Evolutionary conservation across 2,888 invertebrate genomes (phyloP).

Genomic region (Brachyptera putata): DNA sequence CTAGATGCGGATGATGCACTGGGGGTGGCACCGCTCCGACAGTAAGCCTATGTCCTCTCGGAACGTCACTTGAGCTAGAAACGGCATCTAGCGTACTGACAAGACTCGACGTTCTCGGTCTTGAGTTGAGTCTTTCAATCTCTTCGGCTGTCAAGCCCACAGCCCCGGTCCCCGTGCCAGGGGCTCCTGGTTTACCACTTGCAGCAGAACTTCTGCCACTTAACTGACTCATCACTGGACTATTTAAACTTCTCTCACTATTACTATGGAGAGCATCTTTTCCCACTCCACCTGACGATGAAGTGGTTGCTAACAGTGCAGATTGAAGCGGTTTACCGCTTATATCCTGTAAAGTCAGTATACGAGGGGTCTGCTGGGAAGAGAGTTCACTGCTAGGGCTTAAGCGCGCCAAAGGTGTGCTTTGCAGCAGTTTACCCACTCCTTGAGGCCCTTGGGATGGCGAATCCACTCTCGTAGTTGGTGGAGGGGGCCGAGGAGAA

Average conservation of each 20-base stretch:
- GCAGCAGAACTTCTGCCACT: conserved; percentile 68
- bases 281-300: conserved; percentile 81
- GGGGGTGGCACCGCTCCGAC: conserved; percentile 29
- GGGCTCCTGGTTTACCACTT: conserved; percentile 38
- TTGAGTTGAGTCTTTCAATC: conserved; percentile 82
- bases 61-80: conserved; percentile 81
- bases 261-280: conserved; percentile 87
- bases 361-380: conserved; percentile 81
- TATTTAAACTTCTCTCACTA: conserved; percentile 86
- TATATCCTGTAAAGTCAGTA: conserved; percentile 88
- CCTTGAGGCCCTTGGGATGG: conserved; percentile 34
- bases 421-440: conserved; percentile 48
- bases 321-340: conserved; percentile 89
- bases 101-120: conserved; percentile 84
- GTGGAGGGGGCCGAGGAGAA: conserved; percentile 40
- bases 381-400: conserved; percentile 91
- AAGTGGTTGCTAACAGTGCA: conserved; percentile 82
- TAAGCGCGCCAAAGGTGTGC: conserved; percentile 82
- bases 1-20: conserved; percentile 56
- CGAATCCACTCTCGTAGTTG: conserved; percentile 40
- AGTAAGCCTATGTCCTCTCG: conserved; percentile 49
- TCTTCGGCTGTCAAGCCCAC: conserved; percentile 91
- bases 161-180: conserved; percentile 41
- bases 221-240: conserved; percentile 87
- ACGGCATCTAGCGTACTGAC: conserved; percentile 90